phyloP scores from a whole-genome alignment of 1,140 invertebrate genomes.

The Macrobrachium rosenbergii region DNA sequence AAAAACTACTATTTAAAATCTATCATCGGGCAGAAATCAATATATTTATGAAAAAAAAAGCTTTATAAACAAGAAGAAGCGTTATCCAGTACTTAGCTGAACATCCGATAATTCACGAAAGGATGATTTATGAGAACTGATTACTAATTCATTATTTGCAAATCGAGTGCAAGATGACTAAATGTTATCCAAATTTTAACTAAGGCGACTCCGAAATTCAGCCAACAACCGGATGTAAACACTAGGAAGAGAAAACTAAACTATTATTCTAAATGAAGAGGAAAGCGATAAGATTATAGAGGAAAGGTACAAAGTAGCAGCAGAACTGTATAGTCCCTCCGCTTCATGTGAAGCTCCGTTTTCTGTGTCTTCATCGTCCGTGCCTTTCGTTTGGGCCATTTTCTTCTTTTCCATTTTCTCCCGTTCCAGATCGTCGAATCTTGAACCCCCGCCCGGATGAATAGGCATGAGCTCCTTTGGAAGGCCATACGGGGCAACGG shows the following conservation, averaged over 20 bases:
- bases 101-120: no score
- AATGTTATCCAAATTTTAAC: not conserved
- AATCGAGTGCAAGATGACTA: no score
- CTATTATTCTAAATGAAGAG: conserved; percentile 29
- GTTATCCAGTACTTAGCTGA: no score
- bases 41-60: no score
- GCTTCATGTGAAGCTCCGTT: conserved; percentile 27
- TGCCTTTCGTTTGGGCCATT: conserved; percentile 35
- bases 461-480: conserved; percentile 48
- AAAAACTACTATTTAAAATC: no score
- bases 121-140: no score
- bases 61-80: no score
- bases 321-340: conserved; percentile 30
- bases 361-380: conserved; percentile 1
- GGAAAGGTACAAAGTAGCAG: conserved; percentile 36
- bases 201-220: conserved; percentile 16
- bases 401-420: conserved; percentile 43
- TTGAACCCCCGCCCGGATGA: conserved; percentile 39
- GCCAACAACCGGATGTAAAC: not conserved
- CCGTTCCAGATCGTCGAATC: conserved; percentile 36
- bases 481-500: not conserved
- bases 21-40: no score
- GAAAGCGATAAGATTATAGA: conserved; percentile 39
- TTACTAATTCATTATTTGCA: no score
- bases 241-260: not conserved